Base-by-base conservation (phyloP, 2,113 vertebrate genomes). In the Mastomys coucha region DNA sequence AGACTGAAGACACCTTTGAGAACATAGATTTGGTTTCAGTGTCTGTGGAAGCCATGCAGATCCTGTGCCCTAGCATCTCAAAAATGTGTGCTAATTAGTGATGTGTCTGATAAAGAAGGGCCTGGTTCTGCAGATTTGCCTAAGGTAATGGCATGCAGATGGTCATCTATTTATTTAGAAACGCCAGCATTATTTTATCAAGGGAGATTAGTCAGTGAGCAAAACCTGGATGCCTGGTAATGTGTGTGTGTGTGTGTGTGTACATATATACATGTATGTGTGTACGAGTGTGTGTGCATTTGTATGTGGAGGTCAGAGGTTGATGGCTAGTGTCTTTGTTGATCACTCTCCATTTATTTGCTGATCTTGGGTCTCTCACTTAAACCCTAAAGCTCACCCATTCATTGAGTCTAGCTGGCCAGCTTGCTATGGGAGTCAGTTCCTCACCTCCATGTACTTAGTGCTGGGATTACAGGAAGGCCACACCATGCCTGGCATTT, bases 111-210 rank as follows among this genome's bases (percentile, higher is more conserved):
- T 89, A 60, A 0, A 7, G 58, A 97, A n/a, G 67, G 58, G 73
- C 70, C 58, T 49, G 63, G 65, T 56, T 91, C 86, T 88, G 11
- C 60, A 75, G 67, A 90, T 88, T 97, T 88, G 89, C 76, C 51
- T 72, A 58, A 77, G 82, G 91, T 97, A 88, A 96, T 69, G 20
- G 89, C 72, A 80, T 76, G 63, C 82, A 95, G 92, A 88, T 39
- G 73, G 95, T 92, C 92, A 85, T 91, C 92, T 94, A 88, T 91
- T 88, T 92, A 91, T 93, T 96, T 97, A 95, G 76, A 96, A 96
- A 97, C 92, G 88, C 28, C n/a, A 84, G 84, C 63, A 91, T 17
- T 73, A 69, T 96, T 81, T 96, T 92, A 96, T 51, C 20, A 60
- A 96, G 60, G 73, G 75, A 87, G 39, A 89, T 60, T 78, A 70